Base-by-base conservation (phyloP, 2,888 invertebrate species). In the Andrena flavipes region DNA sequence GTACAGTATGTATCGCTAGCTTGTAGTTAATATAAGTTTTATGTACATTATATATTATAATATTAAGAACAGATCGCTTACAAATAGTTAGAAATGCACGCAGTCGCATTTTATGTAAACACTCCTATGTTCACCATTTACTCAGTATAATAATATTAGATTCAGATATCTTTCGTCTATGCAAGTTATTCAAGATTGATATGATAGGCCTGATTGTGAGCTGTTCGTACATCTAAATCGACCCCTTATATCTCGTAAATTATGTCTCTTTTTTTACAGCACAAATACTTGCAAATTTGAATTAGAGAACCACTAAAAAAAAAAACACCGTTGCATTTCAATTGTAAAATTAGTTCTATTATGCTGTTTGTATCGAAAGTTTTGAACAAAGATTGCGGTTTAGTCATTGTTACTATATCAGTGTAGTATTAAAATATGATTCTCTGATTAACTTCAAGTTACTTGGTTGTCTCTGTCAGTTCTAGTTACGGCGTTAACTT, bases 141-240 rank as follows among this genome's bases (percentile, higher is more conserved):
- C 51, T 78, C 49, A 48, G 30, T 78, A 78, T 23, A 71, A 42
- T 81, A 83, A 60, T 76, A 71, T 83, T 67, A 84, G 70, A 84
- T 71, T 76, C 63, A 63, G 67, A 62, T 65, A 65, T 71, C 29
- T 76, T 83, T 74, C 72, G 7, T 76, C n/a, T 80, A 69, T 56
- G 56, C 54, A 84, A 73, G 54, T 73, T 71, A 59, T 60, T 79
- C 30, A 42, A 65, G 62, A 63, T 78, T 85, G 85, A 84, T 85
- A 85, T 85, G 85, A 84, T 76, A 76, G 84, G 82, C 73, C 71
- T 76, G 71, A 84, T 76, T 82, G 72, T 73, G 65, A 81, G 68
- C 16, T 69, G 30, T 60, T 68, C 49, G 20, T 42, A 81, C 26
- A 63, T 42, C 62, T 73, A 78, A 51, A 51, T 74, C 33, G 59